Conservation (phyloP, 2,797 vertebrate genomes). For the Urocyon cinereoargenteus region DNA sequence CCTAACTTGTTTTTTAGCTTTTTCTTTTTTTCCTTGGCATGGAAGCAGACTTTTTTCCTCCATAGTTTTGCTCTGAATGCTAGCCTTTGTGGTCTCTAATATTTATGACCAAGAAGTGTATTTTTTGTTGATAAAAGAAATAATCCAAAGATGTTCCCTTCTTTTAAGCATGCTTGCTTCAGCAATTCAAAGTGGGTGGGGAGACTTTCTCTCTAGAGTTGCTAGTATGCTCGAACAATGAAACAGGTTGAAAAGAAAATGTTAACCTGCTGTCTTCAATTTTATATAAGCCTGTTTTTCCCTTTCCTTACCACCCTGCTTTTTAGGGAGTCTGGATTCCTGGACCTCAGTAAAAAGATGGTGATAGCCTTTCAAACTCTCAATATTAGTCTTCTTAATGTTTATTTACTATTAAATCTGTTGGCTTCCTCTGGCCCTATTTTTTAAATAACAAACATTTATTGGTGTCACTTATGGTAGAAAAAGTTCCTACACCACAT, state of each 20-base stretch:
- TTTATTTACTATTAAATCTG: not conserved
- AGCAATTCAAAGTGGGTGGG: not conserved
- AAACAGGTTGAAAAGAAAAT: slow-evolving; percentile 3
- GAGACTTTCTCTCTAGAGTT: not conserved
- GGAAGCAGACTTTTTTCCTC: not conserved
- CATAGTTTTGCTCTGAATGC: not conserved
- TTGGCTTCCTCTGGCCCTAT: not conserved
- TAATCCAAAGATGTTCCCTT: not conserved
- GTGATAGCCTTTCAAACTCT: not conserved
- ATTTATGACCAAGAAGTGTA: slow-evolving; percentile 29
- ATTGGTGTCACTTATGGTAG: slow-evolving; percentile 94
- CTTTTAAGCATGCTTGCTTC: not conserved
- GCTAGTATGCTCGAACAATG: not conserved
- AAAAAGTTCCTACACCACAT: slow-evolving; percentile 91
- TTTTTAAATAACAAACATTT: slow-evolving; percentile 99
- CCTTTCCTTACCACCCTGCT: not conserved
- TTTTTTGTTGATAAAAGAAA: slow-evolving; percentile 56
- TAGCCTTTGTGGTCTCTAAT: not conserved
- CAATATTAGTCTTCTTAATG: not conserved
- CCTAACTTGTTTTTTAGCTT: not conserved
- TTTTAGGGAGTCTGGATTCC: not conserved
- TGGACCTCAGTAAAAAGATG: not conserved
- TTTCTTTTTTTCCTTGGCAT: not conserved
- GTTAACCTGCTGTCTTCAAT: not conserved
- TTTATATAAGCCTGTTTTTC: not conserved